Evolutionary conservation across 2,113 vertebrate genomes (phyloP).

Genomic region (Oncorhynchus clarkii): DNA sequence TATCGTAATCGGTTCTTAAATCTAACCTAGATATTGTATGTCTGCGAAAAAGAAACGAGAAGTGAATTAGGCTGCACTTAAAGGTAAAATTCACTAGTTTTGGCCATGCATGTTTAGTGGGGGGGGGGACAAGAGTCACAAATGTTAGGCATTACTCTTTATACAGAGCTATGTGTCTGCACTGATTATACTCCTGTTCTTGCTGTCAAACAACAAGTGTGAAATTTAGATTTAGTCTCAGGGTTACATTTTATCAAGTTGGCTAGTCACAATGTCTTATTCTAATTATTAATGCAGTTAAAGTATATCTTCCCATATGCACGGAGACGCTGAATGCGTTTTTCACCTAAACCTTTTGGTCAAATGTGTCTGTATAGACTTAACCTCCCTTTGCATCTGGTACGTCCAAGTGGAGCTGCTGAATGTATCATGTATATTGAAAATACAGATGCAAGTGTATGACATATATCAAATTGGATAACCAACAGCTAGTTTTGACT

Average conservation of each 20-base stretch:
- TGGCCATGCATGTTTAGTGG: neutral
- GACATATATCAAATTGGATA: constrained; percentile 1
- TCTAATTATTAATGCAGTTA: neutral
- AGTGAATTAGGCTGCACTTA: neutral
- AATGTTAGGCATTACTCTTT: neutral
- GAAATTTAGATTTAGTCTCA: neutral
- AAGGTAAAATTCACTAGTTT: neutral
- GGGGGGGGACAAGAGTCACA: neutral
- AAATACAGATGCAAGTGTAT: neutral
- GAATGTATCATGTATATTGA: neutral
- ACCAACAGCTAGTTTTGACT: constrained; percentile 39
- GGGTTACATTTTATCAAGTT: neutral
- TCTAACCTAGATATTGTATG: too few relatives aligned
- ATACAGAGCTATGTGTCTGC: neutral
- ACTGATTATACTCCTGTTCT: neutral
- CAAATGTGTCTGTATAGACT: too few relatives aligned
- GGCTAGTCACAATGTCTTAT: neutral
- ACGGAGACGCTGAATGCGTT: neutral
- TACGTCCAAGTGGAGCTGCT: too few relatives aligned
- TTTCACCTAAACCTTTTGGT: neutral
- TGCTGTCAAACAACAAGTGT: neutral
- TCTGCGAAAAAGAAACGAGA: too few relatives aligned
- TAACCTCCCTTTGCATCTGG: neutral
- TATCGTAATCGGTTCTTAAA: too few relatives aligned
- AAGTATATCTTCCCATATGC: too few relatives aligned